These are phyloP conservation scores for Aporophyla nigra DNA, from an alignment of 2,888 invertebrate genomes.

Conservation along the genomic window DNA sequence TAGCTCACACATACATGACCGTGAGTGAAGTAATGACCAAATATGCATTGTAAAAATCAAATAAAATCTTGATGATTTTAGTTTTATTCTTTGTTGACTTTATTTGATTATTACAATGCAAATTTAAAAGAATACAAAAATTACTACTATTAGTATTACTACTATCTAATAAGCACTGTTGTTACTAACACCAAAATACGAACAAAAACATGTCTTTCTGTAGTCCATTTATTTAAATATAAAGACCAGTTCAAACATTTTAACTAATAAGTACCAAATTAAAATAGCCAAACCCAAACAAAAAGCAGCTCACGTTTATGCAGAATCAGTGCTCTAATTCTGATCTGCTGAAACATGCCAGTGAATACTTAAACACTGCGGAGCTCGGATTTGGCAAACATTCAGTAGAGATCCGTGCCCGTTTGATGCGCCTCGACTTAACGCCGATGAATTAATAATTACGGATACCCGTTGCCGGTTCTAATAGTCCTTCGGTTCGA, in stretches of 20 bases:
- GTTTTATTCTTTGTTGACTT: no score
- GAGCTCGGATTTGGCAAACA: slow-evolving; percentile 76
- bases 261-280: neutral
- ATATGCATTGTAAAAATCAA: neutral
- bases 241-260: neutral
- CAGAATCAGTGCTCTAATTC: slow-evolving; percentile 72
- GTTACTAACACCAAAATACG: no score
- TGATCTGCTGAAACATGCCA: slow-evolving; percentile 73
- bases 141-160: no score
- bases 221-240: no score
- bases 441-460: slow-evolving; percentile 70
- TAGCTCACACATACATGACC: no score
- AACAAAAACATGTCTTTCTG: no score
- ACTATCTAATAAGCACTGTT: no score
- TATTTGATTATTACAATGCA: no score
- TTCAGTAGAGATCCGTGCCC: slow-evolving; percentile 63
- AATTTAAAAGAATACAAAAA: no score
- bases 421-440: slow-evolving; percentile 56
- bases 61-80: no score
- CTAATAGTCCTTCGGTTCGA: slow-evolving; percentile 48
- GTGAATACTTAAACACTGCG: slow-evolving; percentile 77
- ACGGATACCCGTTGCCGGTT: slow-evolving; percentile 55
- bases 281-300: slow-evolving; percentile 7
- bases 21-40: neutral
- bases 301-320: slow-evolving; percentile 65